A percentile compares a stretch with the other conserved stretches of the same genome.
These are phyloP conservation scores for Ferrisia virgata DNA, from an alignment of 2,888 invertebrate species.

Conservation along the genomic window DNA sequence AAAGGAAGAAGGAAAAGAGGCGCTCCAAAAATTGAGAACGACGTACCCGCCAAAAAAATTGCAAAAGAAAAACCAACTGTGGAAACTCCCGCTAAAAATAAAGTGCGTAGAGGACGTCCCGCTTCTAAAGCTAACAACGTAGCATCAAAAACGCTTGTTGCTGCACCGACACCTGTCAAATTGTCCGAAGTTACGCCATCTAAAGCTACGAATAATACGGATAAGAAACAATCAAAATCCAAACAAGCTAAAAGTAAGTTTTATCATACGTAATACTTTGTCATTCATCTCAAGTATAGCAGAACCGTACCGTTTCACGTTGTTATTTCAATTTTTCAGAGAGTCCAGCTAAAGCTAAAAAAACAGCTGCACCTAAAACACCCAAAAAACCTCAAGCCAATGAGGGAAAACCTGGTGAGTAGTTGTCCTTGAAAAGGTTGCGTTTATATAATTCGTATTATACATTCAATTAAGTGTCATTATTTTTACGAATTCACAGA, in stretches of 20 bases:
- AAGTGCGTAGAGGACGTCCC: background rate
- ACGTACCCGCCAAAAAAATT: background rate
- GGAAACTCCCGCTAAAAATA: background rate
- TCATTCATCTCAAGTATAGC: background rate
- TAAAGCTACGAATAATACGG: background rate
- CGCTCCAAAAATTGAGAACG: background rate
- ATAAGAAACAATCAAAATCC: slow-evolving; percentile 16
- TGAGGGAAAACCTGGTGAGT: background rate
- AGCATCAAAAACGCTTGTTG: background rate
- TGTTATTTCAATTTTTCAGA: background rate
- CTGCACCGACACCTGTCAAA: background rate
- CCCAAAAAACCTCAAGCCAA: background rate
- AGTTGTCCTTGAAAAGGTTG: background rate
- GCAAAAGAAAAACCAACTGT: background rate
- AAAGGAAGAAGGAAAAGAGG: background rate
- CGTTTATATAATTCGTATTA: background rate
- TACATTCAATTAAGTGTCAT: background rate
- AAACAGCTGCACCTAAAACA: background rate
- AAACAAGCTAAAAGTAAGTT: background rate
- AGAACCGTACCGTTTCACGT: background rate
- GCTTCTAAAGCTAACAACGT: background rate
- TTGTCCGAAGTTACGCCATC: background rate
- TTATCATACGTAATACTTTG: background rate
- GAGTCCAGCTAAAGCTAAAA: background rate
- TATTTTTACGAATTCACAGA: background rate